Percentiles rank a stretch among this genome's conserved stretches.
Evolutionary conservation across 2,797 vertebrate genomes (phyloP).

Genomic region (Fratercula arctica): DNA sequence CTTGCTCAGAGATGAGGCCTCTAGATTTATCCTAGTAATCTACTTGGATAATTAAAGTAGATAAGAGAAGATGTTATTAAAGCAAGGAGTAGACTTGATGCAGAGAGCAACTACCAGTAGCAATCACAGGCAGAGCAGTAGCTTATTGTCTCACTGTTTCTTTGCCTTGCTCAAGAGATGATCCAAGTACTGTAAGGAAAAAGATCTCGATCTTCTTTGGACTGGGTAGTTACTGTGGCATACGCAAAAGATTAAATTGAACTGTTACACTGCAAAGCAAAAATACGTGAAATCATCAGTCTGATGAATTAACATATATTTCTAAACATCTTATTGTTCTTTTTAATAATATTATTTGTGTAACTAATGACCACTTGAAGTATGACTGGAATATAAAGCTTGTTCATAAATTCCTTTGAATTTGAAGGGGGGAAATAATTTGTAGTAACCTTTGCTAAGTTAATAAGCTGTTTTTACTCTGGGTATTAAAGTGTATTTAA

Average conservation of each 20-base stretch:
- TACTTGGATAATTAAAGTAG: not conserved
- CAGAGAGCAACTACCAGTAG: not conserved
- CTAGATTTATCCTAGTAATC: not conserved
- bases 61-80: not conserved
- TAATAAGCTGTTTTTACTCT: constrained; percentile 20
- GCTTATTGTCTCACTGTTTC: not conserved
- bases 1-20: not conserved
- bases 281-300: not conserved
- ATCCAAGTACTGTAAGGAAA: not conserved
- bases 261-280: not conserved
- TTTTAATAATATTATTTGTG: not conserved
- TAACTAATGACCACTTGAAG: not conserved
- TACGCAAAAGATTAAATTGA: not conserved
- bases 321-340: not conserved
- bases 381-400: not conserved
- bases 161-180: not conserved
- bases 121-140: not conserved
- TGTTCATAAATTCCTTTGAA: not conserved
- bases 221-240: not conserved
- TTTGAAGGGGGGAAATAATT: not conserved
- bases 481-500: not conserved
- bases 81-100: not conserved
- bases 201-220: not conserved
- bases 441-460: not conserved
- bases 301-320: not conserved